Conservation (phyloP, 2,888 invertebrate species). For the Synanthedon vespiformis region DNA sequence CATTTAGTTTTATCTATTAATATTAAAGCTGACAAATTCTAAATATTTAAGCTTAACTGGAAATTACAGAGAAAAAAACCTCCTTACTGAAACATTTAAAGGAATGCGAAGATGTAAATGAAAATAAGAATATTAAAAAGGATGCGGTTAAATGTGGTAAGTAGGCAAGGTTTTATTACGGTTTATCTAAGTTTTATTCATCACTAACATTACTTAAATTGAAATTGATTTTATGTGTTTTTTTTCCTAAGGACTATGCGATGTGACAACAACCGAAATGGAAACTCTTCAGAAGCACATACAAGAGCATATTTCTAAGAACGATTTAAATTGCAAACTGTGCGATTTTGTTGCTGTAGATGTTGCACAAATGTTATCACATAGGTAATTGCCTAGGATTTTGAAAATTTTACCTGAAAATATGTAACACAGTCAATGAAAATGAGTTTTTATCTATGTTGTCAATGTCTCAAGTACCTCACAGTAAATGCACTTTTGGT, state of each 20-base stretch:
- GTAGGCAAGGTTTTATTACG: too few species aligned
- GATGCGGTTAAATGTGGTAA: too few species aligned
- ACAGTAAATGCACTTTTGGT: too few species aligned
- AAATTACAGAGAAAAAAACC: slow-evolving; percentile 10
- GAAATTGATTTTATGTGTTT: too few species aligned
- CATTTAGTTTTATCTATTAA: too few species aligned
- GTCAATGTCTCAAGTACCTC: too few species aligned
- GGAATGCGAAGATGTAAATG: slow-evolving; percentile 1
- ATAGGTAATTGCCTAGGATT: slow-evolving; percentile 24
- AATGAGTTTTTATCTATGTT: too few species aligned
- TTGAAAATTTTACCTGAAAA: not conserved
- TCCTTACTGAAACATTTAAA: slow-evolving; percentile 9
- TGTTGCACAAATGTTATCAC: slow-evolving; percentile 31
- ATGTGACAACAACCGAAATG: slow-evolving; percentile 6
- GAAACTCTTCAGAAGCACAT: slow-evolving; percentile 20
- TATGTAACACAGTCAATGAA: too few species aligned
- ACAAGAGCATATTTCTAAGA: slow-evolving; percentile 25
- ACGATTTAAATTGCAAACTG: slow-evolving; percentile 28
- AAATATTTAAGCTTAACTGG: not conserved
- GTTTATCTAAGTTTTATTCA: too few species aligned
- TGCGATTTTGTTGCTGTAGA: slow-evolving; percentile 36
- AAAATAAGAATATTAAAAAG: too few species aligned
- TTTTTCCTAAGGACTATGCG: slow-evolving; percentile 20
- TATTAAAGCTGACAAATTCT: not conserved
- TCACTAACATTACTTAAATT: too few species aligned